Evolutionary conservation across 2,888 invertebrate species (phyloP).

Genomic region (Cheiracanthium punctorium): DNA sequence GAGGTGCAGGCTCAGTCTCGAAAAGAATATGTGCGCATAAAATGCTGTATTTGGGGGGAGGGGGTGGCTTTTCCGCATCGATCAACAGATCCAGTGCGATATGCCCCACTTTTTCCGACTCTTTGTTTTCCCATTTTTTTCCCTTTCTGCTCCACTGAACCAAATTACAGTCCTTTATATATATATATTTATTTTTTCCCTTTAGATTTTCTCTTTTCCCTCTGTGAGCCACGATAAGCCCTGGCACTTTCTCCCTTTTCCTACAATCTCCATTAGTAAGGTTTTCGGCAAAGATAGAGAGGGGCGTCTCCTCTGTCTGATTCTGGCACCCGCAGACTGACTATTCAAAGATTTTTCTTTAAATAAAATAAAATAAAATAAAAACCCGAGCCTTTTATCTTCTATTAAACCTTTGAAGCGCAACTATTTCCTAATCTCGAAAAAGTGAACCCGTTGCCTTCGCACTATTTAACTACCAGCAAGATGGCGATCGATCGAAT

Average conservation of each 20-base stretch:
- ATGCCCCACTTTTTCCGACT: slow-evolving; percentile 60
- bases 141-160: slow-evolving; percentile 46
- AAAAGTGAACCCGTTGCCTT: too few relatives aligned
- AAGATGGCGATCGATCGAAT: too few relatives aligned
- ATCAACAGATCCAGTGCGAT: slow-evolving; percentile 59
- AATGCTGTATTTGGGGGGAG: slow-evolving; percentile 42
- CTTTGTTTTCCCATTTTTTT: slow-evolving; percentile 57
- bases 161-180: slow-evolving; percentile 62
- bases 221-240: slow-evolving; percentile 40
- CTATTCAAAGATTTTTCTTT: background rate
- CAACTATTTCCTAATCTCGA: too few relatives aligned
- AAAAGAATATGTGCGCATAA: slow-evolving; percentile 48
- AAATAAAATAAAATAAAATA: background rate
- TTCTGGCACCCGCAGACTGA: slow-evolving; percentile 2
- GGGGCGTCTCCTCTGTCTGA: slow-evolving; percentile 2
- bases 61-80: slow-evolving; percentile 66
- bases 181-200: slow-evolving; percentile 31
- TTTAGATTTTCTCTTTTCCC: background rate
- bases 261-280: slow-evolving; percentile 56
- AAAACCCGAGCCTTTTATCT: slow-evolving; percentile 50
- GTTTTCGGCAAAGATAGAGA: slow-evolving; percentile 1
- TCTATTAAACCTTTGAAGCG: too few relatives aligned
- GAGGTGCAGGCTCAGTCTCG: background rate
- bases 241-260: slow-evolving; percentile 34
- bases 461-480: too few relatives aligned